Percentiles rank a stretch among this genome's conserved stretches.
Evolutionary conservation across 2,888 invertebrate species (phyloP).

Genomic region (Cyaniris semiargus): DNA sequence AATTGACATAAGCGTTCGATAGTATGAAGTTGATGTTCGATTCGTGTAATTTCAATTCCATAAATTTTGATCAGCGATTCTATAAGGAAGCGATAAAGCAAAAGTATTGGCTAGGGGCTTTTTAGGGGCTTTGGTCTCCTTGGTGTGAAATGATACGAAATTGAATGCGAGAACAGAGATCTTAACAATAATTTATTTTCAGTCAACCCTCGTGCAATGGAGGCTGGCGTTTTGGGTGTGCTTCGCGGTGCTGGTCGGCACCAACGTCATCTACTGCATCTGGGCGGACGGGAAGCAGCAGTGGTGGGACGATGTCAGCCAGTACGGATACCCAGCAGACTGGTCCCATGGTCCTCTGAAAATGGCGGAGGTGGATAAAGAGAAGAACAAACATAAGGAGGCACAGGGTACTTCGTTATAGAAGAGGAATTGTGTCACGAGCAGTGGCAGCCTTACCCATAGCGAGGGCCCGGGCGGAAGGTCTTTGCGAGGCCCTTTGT

Average conservation of each 20-base stretch:
- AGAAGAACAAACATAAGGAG: conserved; percentile 64
- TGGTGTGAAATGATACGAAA: too few species aligned
- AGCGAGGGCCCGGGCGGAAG: too few species aligned
- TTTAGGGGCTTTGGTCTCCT: too few species aligned
- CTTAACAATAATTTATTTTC: conserved; percentile 48
- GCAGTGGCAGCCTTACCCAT: too few species aligned
- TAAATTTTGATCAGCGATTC: too few species aligned
- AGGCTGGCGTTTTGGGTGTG: conserved; percentile 87
- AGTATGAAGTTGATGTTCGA: too few species aligned
- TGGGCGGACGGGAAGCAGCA: conserved; percentile 87
- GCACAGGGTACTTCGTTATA: conserved; percentile 47
- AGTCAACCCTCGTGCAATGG: conserved; percentile 84
- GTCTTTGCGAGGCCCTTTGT: too few species aligned
- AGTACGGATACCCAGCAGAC: conserved; percentile 66
- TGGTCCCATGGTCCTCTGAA: conserved; percentile 70
- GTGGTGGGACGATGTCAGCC: conserved; percentile 85
- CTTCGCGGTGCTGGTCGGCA: conserved; percentile 82
- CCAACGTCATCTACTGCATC: conserved; percentile 83
- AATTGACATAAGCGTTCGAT: too few species aligned
- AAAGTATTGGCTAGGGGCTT: too few species aligned
- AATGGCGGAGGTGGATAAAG: conserved; percentile 59
- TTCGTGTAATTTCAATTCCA: too few species aligned
- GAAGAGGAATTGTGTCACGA: background rate
- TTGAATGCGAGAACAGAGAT: too few species aligned
- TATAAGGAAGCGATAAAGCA: too few species aligned